Evolutionary conservation across 2,113 vertebrate genomes (phyloP), one percentile per base, ranked within the genome.

Genomic region (Actenoides hombroni): DNA sequence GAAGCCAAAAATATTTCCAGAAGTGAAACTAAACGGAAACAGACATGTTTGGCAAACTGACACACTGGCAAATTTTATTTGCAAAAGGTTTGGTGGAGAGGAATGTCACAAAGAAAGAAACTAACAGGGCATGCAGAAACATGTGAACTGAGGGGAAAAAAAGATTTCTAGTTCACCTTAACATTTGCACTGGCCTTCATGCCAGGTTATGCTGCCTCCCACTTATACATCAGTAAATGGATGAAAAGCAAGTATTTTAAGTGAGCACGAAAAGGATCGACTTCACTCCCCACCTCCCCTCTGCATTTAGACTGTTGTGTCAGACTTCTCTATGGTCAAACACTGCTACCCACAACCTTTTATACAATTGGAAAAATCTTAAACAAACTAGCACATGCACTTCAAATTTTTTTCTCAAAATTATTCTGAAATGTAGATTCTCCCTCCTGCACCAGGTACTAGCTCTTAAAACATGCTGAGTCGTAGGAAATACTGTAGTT

Each of bases 241-340:
- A 80, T 80, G 67, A 87, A 92, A 51, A 88, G 51, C 21, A 88
- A 92, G 26, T 87, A 86, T 83, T 94, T 83, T 69, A 90, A 80
- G 40, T 83, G n/a, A 86, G 59, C n/a, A 61, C 79, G 54, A 80
- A 88, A 88, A 73, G 40, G 37, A 57, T 65, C 31, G 74, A 16
- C 60, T 76, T 70, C 4, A 42, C 49, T 85, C n/a, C 16, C 13
- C 48, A 28, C 15, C 26, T 83, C 35, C 13, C 7, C 7, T 63
- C n/a, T 83, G 82, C 57, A 53, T 76, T 73, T 33, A 63, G 29
- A 39, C 31, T 40, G 6, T 19, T 88, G 35, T 64, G 28, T 75
- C 73, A 67, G 79, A 46, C 25, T 68, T 83, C 42, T 42, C 2
- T 12, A 19, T 11, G 46, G 10, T 49, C 56, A n/a, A 70, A 54